Base-by-base conservation (phyloP, 2,797 vertebrate species). In the Corythornis leucogaster region DNA sequence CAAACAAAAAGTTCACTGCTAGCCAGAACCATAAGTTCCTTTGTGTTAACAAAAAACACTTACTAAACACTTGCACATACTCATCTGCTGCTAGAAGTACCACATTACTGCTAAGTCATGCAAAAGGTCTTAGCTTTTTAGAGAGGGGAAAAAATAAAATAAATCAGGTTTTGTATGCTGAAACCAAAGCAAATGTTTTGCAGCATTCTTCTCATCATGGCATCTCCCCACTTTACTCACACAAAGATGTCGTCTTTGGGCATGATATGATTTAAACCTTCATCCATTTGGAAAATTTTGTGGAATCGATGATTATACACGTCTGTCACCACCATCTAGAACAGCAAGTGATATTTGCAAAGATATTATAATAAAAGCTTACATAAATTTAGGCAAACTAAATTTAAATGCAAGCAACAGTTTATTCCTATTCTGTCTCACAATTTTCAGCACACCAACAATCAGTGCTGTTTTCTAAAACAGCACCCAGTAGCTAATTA, bases 221-320 rank as follows among this genome's bases (percentile, higher is more conserved):
- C 30, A 40, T 51, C 71, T 74, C 85, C 69, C 46, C 91, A 79
- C 50, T 81, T 95, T 97, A 98, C 99, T 98, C 97, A 99, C 99
- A 99, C 98, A 97, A 99, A 99, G 93, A 99, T 99, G 97, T 99
- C 98, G 63, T 99, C 99, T 96, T 99, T 99, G 83, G 99, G 98
- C 98, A 99, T 98, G 85, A 99, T 99, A 94, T 99, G 98, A 97
- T 98, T 99, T 94, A 99, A 98, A 87, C 98, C 98, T 90, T 99
- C 99, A 85, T 99, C 99, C 93, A 98, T 98, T 96, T 98, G 98
- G 96, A 99, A 99, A 83, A 99, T 98, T 97, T 99, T 99, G 97
- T 99, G 99, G 97, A 99, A 99, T 75, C 99, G 98, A 94, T 99
- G 99, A 98, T 99, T 99, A 97, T 99, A 99, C 95, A 99, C 99